Evolutionary conservation across 2,888 invertebrate genomes (phyloP).

Genomic region (Alentia gelatinosa): DNA sequence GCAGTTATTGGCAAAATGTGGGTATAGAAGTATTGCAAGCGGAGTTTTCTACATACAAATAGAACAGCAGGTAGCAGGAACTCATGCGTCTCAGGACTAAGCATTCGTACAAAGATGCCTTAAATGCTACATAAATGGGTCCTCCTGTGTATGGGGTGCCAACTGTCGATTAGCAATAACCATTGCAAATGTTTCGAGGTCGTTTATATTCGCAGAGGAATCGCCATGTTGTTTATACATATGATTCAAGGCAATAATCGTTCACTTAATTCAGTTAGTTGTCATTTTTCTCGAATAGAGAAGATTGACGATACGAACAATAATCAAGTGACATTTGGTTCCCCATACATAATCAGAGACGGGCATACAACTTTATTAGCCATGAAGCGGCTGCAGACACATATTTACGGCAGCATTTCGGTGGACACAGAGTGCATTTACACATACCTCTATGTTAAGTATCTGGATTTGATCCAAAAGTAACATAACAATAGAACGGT

Average conservation of each 20-base stretch:
- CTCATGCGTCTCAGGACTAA: not conserved
- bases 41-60: too few species aligned
- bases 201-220: too few species aligned
- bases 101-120: not conserved
- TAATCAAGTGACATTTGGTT: not conserved
- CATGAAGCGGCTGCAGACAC: not conserved
- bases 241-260: too few species aligned
- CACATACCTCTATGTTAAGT: conserved; percentile 41
- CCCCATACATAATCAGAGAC: not conserved
- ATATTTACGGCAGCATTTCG: not conserved
- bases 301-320: not conserved
- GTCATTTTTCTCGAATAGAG: not conserved
- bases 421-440: not conserved
- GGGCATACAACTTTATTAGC: not conserved
- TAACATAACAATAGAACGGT: conserved; percentile 23
- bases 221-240: too few species aligned
- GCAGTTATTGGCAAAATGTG: not conserved
- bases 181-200: too few species aligned
- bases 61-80: too few species aligned
- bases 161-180: too few species aligned
- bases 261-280: too few species aligned
- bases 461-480: conserved; percentile 42
- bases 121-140: not conserved
- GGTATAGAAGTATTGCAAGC: too few species aligned
- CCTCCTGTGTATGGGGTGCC: not conserved